These are phyloP conservation scores for Eupithecia insigniata DNA, from an alignment of 2,888 invertebrate genomes.

Conservation along the genomic window DNA sequence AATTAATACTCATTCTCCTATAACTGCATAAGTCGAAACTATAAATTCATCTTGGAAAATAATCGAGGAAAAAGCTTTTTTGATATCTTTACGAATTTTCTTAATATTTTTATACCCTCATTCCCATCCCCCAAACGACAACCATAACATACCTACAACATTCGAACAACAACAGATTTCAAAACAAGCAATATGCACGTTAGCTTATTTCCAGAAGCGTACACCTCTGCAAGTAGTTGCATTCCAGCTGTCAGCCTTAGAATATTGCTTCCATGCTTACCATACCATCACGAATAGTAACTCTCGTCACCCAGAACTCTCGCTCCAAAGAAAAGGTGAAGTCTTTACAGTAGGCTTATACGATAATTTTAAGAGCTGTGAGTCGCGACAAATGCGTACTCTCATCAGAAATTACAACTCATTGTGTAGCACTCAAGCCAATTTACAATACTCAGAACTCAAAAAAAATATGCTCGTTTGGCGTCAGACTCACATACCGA, in stretches of 20 bases:
- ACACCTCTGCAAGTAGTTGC: constrained; percentile 15
- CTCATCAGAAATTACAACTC: too few relatives aligned
- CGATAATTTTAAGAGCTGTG: too few relatives aligned
- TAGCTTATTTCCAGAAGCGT: constrained; percentile 48
- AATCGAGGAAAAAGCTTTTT: background rate
- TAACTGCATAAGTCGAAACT: background rate
- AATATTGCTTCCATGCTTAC: constrained; percentile 10
- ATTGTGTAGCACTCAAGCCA: too few relatives aligned
- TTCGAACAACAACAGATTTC: constrained; percentile 40
- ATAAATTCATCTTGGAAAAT: background rate
- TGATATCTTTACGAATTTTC: background rate
- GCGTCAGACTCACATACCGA: too few relatives aligned
- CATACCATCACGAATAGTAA: background rate
- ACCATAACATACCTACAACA: background rate
- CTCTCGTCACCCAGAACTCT: background rate
- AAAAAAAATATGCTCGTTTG: too few relatives aligned
- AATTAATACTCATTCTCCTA: background rate
- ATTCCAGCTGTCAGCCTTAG: background rate
- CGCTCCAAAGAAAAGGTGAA: background rate
- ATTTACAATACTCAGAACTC: too few relatives aligned
- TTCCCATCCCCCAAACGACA: background rate
- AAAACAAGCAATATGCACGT: constrained; percentile 80
- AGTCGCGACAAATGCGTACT: too few relatives aligned
- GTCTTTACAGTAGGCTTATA: background rate
- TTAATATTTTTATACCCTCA: background rate